Evolutionary conservation across 2,113 vertebrate genomes (phyloP).

Genomic region (Girardinichthys multiradiatus): DNA sequence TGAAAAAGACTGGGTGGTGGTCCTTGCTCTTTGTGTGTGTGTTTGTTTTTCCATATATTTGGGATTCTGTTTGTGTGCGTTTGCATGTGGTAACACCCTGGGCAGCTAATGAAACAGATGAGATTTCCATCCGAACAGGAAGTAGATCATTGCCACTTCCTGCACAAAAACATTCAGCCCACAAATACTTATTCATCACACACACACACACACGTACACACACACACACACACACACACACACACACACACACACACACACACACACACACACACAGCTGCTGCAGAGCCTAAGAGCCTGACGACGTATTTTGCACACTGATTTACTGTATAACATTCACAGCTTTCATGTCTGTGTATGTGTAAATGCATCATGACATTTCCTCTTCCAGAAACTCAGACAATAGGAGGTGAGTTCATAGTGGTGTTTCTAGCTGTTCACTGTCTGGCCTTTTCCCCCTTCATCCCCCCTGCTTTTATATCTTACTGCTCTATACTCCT

Average conservation of each 20-base stretch:
- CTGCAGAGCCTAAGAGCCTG: slow-evolving; percentile 1
- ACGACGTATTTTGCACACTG: slow-evolving; percentile 30
- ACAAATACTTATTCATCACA: slow-evolving; percentile 32
- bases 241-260: too few relatives aligned
- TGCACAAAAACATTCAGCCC: slow-evolving; percentile 81
- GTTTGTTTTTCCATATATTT: slow-evolving; percentile 67
- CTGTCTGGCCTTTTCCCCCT: slow-evolving; percentile 37
- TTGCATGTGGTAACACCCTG: slow-evolving; percentile 73
- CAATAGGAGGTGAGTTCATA: slow-evolving; percentile 50
- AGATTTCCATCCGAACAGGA: slow-evolving; percentile 90
- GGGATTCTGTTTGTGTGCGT: slow-evolving; percentile 17
- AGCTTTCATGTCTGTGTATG: slow-evolving; percentile 55
- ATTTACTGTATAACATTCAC: slow-evolving; percentile 55
- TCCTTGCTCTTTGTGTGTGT: slow-evolving; percentile 31
- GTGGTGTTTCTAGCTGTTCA: slow-evolving; percentile 29
- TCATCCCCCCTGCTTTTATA: slow-evolving; percentile 13
- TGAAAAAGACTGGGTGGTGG: slow-evolving; percentile 77
- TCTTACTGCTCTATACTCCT: neutral
- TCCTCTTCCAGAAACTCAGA: slow-evolving; percentile 49
- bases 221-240: slow-evolving; percentile 24
- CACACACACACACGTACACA: slow-evolving; percentile 20
- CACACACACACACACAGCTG: slow-evolving; percentile 26
- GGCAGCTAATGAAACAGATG: slow-evolving; percentile 80
- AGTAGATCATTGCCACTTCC: slow-evolving; percentile 93
- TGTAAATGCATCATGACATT: slow-evolving; percentile 56